These are phyloP conservation scores for Drosophila virilis DNA, from an alignment of 1,140 invertebrate species.

Conservation along the genomic window DNA sequence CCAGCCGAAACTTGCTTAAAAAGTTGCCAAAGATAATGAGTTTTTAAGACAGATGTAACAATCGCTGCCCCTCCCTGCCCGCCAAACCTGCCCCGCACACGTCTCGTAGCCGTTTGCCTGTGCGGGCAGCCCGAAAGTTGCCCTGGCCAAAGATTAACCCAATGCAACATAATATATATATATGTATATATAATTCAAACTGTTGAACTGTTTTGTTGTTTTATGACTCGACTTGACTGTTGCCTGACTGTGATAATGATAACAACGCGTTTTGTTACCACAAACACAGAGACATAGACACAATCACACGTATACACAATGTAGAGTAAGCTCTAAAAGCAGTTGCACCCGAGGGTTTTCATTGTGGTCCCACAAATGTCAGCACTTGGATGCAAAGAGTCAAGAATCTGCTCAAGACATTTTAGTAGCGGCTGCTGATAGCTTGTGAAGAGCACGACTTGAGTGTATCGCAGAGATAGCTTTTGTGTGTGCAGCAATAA, in stretches of 20 bases:
- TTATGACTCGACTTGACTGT: slow-evolving; percentile 55
- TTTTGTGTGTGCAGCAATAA: slow-evolving; percentile 43
- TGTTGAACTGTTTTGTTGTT: slow-evolving; percentile 63
- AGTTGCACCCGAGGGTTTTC: slow-evolving; percentile 64
- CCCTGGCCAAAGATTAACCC: slow-evolving; percentile 43
- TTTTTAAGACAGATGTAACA: slow-evolving; percentile 70
- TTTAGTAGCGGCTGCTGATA: slow-evolving; percentile 52
- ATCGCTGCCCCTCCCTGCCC: neutral
- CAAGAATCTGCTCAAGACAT: slow-evolving; percentile 70
- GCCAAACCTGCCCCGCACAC: neutral
- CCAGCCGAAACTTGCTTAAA: slow-evolving; percentile 65
- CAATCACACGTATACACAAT: slow-evolving; percentile 8
- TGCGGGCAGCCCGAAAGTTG: slow-evolving; percentile 36
- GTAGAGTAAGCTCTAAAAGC: slow-evolving; percentile 21
- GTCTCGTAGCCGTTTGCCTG: neutral
- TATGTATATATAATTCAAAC: slow-evolving; percentile 60
- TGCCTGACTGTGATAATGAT: slow-evolving; percentile 68
- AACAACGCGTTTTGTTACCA: slow-evolving; percentile 41
- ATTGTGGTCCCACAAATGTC: slow-evolving; percentile 47
- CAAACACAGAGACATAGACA: slow-evolving; percentile 19
- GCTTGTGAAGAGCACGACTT: slow-evolving; percentile 35
- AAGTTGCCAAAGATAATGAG: slow-evolving; percentile 81
- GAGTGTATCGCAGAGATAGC: slow-evolving; percentile 66
- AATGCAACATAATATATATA: slow-evolving; percentile 44
- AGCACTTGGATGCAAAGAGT: slow-evolving; percentile 57